phyloP scores from a whole-genome alignment of 2,888 invertebrate genomes.

The Barypeithes pellucidus region DNA sequence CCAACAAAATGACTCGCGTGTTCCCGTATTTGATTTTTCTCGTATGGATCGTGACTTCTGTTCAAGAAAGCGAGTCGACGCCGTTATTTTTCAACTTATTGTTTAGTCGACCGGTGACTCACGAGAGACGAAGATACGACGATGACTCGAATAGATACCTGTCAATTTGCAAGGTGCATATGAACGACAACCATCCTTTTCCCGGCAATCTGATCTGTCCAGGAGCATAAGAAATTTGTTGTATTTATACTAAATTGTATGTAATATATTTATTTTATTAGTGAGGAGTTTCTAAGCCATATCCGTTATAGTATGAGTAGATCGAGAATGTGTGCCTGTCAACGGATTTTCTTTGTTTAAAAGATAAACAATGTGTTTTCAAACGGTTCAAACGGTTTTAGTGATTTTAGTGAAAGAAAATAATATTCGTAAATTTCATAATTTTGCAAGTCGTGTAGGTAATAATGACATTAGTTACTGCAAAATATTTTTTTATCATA shows the following conservation, averaged over 20 bases:
- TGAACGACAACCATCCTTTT: not conserved
- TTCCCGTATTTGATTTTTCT: not conserved
- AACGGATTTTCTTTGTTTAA: too few species aligned
- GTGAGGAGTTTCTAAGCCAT: not conserved
- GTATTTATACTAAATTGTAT: not conserved
- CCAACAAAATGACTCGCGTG: not conserved
- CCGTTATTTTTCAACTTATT: slow-evolving; percentile 21
- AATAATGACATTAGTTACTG: too few species aligned
- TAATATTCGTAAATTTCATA: too few species aligned
- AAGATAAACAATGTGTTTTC: too few species aligned
- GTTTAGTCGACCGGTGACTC: not conserved
- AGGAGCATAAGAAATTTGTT: not conserved
- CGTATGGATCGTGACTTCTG: not conserved
- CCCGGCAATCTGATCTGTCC: slow-evolving; percentile 14
- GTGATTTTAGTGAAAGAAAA: too few species aligned
- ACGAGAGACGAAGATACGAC: not conserved
- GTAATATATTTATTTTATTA: slow-evolving; percentile 1
- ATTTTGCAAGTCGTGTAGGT: too few species aligned
- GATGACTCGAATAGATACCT: slow-evolving; percentile 6
- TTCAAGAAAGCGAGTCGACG: not conserved
- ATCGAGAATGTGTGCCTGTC: too few species aligned
- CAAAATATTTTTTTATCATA: too few species aligned
- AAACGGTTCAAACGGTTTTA: too few species aligned
- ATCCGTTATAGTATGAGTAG: too few species aligned
- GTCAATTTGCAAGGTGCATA: slow-evolving; percentile 13